Evolutionary conservation across 2,888 invertebrate species (phyloP).

Genomic region (Ophonus ardosiacus): DNA sequence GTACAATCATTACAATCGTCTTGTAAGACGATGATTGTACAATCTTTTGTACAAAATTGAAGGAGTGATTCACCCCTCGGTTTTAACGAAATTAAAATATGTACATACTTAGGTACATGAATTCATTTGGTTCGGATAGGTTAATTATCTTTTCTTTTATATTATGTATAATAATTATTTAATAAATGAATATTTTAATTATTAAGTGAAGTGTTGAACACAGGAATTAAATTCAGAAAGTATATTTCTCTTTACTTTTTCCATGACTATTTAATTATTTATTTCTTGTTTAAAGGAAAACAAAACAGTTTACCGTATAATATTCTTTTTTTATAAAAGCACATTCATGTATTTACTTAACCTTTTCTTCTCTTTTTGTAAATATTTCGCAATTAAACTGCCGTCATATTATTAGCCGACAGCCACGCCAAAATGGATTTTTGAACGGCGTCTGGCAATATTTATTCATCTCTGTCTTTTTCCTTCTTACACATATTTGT

Average conservation of each 20-base stretch:
- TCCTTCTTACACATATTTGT: not conserved
- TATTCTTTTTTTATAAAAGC: not conserved
- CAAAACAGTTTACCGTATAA: not conserved
- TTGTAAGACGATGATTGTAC: no score
- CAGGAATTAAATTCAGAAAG: not conserved
- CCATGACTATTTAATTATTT: not conserved
- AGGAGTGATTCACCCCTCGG: no score
- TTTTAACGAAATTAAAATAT: no score
- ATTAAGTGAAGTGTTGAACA: not conserved
- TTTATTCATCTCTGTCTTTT: not conserved
- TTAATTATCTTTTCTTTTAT: no score
- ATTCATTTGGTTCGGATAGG: no score
- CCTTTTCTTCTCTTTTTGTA: not conserved
- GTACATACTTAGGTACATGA: no score
- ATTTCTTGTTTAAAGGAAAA: not conserved
- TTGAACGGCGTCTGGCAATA: not conserved
- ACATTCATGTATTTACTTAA: not conserved
- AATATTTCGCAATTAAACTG: not conserved
- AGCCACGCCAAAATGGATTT: slow-evolving; percentile 3
- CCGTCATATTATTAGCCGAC: not conserved
- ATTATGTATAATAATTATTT: no score
- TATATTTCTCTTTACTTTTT: not conserved
- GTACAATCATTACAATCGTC: no score
- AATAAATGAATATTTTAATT: not conserved
- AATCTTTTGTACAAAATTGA: no score